phyloP scores from a whole-genome alignment of 2,113 vertebrate genomes.

The Cichladusa arquata region DNA sequence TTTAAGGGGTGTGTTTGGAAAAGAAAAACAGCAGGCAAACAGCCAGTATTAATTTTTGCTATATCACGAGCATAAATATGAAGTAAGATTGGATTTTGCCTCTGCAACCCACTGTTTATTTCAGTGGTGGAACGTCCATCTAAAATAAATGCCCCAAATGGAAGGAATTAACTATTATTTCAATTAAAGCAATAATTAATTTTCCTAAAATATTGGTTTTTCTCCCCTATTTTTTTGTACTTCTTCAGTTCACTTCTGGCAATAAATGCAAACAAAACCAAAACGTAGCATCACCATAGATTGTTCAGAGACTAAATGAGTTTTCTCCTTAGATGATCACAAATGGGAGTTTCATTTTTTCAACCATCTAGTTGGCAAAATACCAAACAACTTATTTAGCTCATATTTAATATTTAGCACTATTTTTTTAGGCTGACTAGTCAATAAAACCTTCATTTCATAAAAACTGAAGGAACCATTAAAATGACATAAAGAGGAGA shows the following conservation, averaged over 20 bases:
- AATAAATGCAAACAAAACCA: background rate
- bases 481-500: constrained; percentile 27
- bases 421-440: constrained; percentile 23
- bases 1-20: background rate
- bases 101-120: background rate
- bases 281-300: background rate
- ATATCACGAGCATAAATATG: background rate
- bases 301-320: background rate
- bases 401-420: constrained; percentile 33
- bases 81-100: background rate
- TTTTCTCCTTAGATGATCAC: background rate
- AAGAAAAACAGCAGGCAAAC: background rate
- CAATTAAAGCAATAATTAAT: background rate
- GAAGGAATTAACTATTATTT: background rate
- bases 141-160: background rate
- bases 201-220: background rate
- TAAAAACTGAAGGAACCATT: constrained; percentile 23
- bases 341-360: background rate
- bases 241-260: background rate
- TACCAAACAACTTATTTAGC: constrained; percentile 12
- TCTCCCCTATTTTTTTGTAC: background rate
- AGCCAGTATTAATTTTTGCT: background rate
- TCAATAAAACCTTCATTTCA: constrained; percentile 23
- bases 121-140: background rate
- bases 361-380: background rate